Evolutionary conservation across 2,113 vertebrate genomes (phyloP), one percentile per base, ranked within the genome.

Genomic region (Nothoprocta perdicaria): DNA sequence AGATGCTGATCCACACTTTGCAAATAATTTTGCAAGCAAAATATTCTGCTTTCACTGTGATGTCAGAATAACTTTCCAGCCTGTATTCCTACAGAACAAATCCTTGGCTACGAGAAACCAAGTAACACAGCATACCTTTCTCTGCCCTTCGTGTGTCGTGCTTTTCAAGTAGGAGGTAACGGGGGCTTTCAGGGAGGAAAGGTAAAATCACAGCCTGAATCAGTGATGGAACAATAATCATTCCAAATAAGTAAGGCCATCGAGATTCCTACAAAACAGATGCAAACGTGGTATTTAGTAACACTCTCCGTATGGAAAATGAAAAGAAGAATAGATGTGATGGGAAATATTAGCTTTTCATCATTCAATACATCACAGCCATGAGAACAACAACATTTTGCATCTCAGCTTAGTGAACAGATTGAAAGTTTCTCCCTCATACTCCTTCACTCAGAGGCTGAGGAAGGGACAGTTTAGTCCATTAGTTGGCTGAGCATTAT

Each of bases 151-250:
- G 97, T 1, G 95, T 97, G 27, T 99, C 96, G 4, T 98, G 97
- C 86, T 98, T 98, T 95, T 99, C 98, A 45, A 99, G 98, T 62
- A 99, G 98, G 75, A 99, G 98, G 95, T 98, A 99, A 43, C 97
- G 98, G 5, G 99, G 99, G 93, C 99, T 99, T 95, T 99, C 98
- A 0, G 99, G 99, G 31, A 99, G 97, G 80, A 99, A 99, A 52
- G 99, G 99, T 66, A 99, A 96, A 79, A 98, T 97, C 77, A 97
- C 84, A 3, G 98, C 96, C 97, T 99, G 99, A 63, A 98, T 63
- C 22, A 98, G 0, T 2, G 99, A 97, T 0, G 99, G 99, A 40
- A 98, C 61, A 4, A 96, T 77, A 57, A 99, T 97, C 45, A 98
- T 98, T 62, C 97, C 97, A 95, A 99, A 99, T 60, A 99, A 94